Conservation (phyloP, 2,797 vertebrate species). For the Falco biarmicus region DNA sequence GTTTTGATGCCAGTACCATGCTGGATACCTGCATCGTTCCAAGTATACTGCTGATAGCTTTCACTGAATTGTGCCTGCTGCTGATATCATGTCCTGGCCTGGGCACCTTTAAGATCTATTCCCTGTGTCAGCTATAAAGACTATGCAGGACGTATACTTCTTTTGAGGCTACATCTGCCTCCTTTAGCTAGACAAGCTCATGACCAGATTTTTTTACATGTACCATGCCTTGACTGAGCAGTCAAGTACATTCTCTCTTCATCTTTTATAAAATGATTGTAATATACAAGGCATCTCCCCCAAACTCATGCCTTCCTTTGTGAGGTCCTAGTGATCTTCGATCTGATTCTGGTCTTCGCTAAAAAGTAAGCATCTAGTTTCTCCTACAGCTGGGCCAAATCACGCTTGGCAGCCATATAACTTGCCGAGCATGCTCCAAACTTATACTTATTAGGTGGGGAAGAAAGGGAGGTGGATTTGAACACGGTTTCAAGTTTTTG, state of each 20-base stretch:
- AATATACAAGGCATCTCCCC: neutral
- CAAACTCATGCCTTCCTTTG: neutral
- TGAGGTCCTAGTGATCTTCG: neutral
- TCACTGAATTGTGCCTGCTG: neutral
- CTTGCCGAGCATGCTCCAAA: fast-evolving
- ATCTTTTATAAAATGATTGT: neutral
- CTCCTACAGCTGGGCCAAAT: neutral
- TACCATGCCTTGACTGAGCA: neutral
- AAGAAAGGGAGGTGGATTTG: neutral
- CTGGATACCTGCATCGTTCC: neutral
- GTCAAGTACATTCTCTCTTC: neutral
- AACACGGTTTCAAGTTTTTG: neutral
- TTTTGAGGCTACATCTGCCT: neutral
- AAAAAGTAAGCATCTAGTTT: neutral
- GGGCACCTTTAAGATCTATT: neutral
- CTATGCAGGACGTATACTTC: neutral
- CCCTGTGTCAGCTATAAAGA: neutral
- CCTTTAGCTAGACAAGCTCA: neutral
- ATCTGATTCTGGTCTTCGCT: neutral
- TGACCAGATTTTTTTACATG: neutral
- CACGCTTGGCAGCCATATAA: neutral
- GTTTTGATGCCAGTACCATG: neutral
- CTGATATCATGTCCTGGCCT: neutral
- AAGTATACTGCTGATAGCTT: neutral
- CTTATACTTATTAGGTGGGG: neutral